A percentile compares a stretch with the other conserved stretches of the same genome.
These are phyloP conservation scores for Caiman crocodilus DNA, from an alignment of 2,797 vertebrate species.

Conservation along the genomic window DNA sequence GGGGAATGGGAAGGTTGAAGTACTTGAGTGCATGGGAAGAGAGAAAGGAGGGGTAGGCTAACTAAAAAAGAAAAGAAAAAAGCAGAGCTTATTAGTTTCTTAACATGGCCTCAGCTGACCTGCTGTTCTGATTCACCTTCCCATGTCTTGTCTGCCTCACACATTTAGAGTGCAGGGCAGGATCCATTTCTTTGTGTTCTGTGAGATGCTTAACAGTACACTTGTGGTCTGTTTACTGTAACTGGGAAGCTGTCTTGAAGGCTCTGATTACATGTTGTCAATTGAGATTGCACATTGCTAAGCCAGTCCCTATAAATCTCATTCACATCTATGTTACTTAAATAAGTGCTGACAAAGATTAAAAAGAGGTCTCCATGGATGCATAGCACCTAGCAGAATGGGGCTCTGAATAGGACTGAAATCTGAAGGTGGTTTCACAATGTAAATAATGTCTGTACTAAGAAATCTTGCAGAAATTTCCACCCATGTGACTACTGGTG, in stretches of 20 bases:
- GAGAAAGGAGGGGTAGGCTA: not conserved
- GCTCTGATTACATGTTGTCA: rapidly evolving
- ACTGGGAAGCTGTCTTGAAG: not conserved
- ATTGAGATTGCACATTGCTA: not conserved
- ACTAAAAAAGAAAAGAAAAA: too few relatives aligned
- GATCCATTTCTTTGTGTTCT: not conserved
- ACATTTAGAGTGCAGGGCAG: not conserved
- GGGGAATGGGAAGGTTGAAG: rapidly evolving
- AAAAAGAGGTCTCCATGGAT: rapidly evolving
- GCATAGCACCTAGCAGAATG: rapidly evolving
- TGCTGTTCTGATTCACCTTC: not conserved
- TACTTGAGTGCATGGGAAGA: rapidly evolving
- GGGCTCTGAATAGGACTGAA: not conserved
- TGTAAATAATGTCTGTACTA: not conserved
- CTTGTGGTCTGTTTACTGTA: not conserved
- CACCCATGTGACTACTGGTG: rapidly evolving
- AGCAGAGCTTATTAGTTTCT: not conserved
- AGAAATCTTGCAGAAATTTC: not conserved
- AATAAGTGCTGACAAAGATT: rapidly evolving
- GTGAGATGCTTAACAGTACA: rapidly evolving
- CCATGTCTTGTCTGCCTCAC: rapidly evolving
- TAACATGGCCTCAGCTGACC: not conserved
- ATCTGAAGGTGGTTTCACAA: not conserved
- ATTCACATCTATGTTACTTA: not conserved
- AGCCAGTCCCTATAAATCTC: not conserved